Evolutionary conservation across 2,113 vertebrate genomes (phyloP).

Genomic region (Vireo altiloquus): DNA sequence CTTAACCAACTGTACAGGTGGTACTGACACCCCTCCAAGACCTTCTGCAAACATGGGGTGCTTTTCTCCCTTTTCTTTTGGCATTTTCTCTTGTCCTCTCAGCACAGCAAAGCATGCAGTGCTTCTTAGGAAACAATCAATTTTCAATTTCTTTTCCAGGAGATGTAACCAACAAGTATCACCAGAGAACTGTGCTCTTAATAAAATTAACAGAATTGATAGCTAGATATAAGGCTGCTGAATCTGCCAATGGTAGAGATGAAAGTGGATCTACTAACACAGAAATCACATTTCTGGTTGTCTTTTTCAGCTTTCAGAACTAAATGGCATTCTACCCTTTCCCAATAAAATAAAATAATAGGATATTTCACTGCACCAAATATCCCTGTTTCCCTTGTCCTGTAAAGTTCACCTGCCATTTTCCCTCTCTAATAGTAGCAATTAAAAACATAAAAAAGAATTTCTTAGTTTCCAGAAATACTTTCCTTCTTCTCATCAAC

Average conservation of each 20-base stretch:
- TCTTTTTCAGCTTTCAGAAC: not conserved
- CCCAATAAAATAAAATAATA: not conserved
- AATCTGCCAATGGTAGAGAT: not conserved
- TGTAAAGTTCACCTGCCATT: not conserved
- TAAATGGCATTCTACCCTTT: not conserved
- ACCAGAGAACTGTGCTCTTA: not conserved
- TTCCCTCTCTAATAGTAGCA: not conserved
- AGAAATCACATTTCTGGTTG: not conserved
- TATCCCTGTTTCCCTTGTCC: not conserved
- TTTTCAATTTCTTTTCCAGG: not conserved
- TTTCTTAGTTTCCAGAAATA: not conserved
- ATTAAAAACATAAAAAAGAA: not conserved
- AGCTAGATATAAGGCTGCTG: not conserved
- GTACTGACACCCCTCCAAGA: not conserved
- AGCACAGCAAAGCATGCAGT: not conserved
- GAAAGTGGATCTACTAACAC: not conserved
- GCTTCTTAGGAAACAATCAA: not conserved
- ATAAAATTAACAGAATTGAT: not conserved
- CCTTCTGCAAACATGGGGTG: not conserved
- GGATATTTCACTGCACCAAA: not conserved
- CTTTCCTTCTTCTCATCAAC: not conserved
- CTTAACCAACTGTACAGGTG: fast-evolving
- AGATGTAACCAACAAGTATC: not conserved
- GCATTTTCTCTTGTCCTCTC: not conserved
- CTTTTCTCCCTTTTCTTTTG: not conserved